Evolutionary conservation across 2,797 vertebrate species (phyloP), one percentile per base, ranked within the genome.

Genomic region (Mionectes olivaceus): DNA sequence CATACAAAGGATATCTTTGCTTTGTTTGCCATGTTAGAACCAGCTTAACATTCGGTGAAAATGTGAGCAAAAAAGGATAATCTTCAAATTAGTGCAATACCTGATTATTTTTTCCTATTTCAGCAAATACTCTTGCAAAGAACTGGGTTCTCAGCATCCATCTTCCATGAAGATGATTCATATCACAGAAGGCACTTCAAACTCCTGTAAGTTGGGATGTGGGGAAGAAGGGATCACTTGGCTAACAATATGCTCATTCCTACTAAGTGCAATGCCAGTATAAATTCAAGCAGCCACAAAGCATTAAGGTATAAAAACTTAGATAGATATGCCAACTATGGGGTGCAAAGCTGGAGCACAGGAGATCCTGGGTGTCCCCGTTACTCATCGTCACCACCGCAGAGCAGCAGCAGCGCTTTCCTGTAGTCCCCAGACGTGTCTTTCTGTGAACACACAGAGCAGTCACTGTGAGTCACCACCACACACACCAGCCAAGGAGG

Each of bases 391-490:
- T 99, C 98, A 10, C 99, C 99, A 3, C 99, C 99, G 9, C 99
- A 99, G 94, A 99, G 98, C 93, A 99, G 98, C 78, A 99, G 98
- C 44, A 99, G 97, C 1, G 99, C 98, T 95, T 99, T 99, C 97
- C 99, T 98, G 96, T 99, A 99, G 97, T 99, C 99, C 59, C 99
- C 99, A 3, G 97, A 97, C 0, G 99, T 99, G 96, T 99, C 99
- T 47, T 98, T 98, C 99, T 99, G 97, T 82, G 96, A 96, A 80
- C 79, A 52, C 81, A 94, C 11, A 89, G 21, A 92, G 80, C 90
- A 90, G 90, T 57, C 91, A 70, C 68, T 7, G 0, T 87, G 93
- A 96, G 63, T 96, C 95, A 97, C 39, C 75, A 27, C 37, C 80
- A 41, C 76, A 74, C 88, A 77, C 57, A 87, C 13, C 57, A 47